Percentiles rank a stretch among this genome's conserved stretches.
phyloP scores from a whole-genome alignment of 2,113 vertebrate species.

The Camelus dromedarius region DNA sequence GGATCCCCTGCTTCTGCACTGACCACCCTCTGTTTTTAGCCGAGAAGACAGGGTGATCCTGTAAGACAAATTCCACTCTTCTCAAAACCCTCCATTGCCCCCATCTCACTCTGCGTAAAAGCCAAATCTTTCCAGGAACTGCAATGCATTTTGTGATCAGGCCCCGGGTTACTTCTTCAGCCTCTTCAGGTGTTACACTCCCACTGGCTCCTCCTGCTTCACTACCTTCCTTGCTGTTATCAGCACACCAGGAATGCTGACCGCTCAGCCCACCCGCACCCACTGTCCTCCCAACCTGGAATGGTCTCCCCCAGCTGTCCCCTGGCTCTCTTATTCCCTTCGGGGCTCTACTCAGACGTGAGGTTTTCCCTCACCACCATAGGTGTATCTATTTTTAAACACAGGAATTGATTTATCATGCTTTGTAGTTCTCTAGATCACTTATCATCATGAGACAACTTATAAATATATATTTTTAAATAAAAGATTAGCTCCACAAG shows the following conservation, averaged over 20 bases:
- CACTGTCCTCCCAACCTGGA: not conserved
- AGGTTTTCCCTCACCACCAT: not conserved
- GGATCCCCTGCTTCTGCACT: not conserved
- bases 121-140: not conserved
- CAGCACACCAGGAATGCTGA: not conserved
- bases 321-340: not conserved
- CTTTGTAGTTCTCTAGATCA: not conserved
- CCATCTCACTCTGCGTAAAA: not conserved
- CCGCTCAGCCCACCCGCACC: not conserved
- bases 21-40: not conserved
- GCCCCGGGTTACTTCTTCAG: not conserved
- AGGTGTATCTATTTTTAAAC: not conserved
- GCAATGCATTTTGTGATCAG: not conserved
- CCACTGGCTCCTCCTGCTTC: not conserved
- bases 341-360: not conserved
- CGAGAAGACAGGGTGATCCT: not conserved
- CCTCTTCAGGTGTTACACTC: accelerated
- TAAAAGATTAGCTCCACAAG: not conserved
- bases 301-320: not conserved
- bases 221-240: not conserved
- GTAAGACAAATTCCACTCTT: not conserved
- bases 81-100: not conserved
- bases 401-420: not conserved
- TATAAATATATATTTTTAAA: constrained; percentile 19
- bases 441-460: not conserved